Evolutionary conservation across 1,140 invertebrate species (phyloP), one percentile per base, ranked within the genome.

Genomic region (Mamestra configurata): DNA sequence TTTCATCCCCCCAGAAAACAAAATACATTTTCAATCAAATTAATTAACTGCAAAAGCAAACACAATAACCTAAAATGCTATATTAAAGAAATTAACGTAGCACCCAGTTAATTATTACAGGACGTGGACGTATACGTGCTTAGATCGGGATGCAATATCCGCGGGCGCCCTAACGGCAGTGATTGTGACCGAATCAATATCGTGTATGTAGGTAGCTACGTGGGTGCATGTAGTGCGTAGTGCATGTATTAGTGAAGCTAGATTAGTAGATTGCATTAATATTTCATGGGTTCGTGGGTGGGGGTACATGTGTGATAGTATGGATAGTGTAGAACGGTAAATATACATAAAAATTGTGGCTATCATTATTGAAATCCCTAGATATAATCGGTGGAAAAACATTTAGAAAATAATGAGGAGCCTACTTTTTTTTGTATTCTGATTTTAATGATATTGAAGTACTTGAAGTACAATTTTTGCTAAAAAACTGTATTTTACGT

Each of bases 131-230:
- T n/a, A 37, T 40, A 40, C 18, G 35, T 37, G 27, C 31, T 64
- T 20, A 37, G 59, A 10, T 43, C 49, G 18, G 31, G 70, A 72
- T 72, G 51, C 70, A 72, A 72, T 72, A 72, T 72, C 70, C 70
- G 27, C n/a, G 49, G 49, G 20, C 20, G n/a, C 49, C 46, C 68
- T 20, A 31, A 18, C 11, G 11, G n/a, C 31, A 20, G 27, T 22
- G 51, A 72, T 72, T 72, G 70, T 31, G 18, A 27, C 18, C 20
- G 61, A 66, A 66, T 40, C 61, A 40, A 66, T 66, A 66, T 18
- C 61, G 20, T 22, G 11, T 5, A 5, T 22, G 6, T 66, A 22
- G 61, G 35, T 22, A 22, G 1, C n/a, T 66, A 66, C n/a, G 8
- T 66, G 11, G 22, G 24, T 15, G 27, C 27, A 57, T 27, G 7